Evolutionary conservation across 2,113 vertebrate species (phyloP).

Genomic region (Triplophysa siluroides): DNA sequence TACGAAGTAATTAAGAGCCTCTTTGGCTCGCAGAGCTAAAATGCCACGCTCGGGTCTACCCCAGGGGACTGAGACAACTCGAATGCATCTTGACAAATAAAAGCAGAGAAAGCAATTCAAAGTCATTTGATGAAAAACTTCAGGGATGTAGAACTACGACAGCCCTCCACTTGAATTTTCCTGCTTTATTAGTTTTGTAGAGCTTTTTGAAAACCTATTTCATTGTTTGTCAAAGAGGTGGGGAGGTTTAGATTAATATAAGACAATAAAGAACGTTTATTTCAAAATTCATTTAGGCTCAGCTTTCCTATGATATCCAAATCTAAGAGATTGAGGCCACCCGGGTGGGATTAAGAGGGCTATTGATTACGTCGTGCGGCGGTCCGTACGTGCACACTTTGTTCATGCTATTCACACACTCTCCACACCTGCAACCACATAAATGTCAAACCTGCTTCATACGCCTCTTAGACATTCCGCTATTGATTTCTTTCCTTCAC

Average conservation of each 20-base stretch:
- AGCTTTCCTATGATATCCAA: slow-evolving; percentile 14
- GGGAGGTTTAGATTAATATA: slow-evolving; percentile 14
- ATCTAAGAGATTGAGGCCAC: background rate
- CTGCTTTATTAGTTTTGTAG: slow-evolving; percentile 50
- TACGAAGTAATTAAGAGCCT: slow-evolving; percentile 65
- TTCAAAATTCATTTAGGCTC: slow-evolving; percentile 22
- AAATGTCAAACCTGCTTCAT: slow-evolving; percentile 28
- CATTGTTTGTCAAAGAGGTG: slow-evolving; percentile 31
- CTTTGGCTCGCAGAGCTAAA: slow-evolving; percentile 59
- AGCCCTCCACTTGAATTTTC: slow-evolving; percentile 62
- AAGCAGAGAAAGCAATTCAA: slow-evolving; percentile 57
- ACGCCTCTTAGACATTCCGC: slow-evolving; percentile 29
- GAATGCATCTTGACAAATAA: slow-evolving; percentile 65
- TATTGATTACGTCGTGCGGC: slow-evolving; percentile 26
- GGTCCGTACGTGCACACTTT: slow-evolving; percentile 2
- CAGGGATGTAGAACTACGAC: slow-evolving; percentile 63
- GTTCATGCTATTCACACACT: background rate
- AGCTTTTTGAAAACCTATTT: slow-evolving; percentile 17
- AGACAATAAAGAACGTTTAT: slow-evolving; percentile 29
- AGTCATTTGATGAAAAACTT: slow-evolving; percentile 58
- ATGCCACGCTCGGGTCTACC: slow-evolving; percentile 53
- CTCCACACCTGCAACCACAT: slow-evolving; percentile 14
- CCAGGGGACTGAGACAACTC: slow-evolving; percentile 57
- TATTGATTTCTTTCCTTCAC: slow-evolving; percentile 49
- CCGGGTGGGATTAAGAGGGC: slow-evolving; percentile 8